A percentile compares a stretch with the other conserved stretches of the same genome.
These are phyloP conservation scores for Penaeus vannamei DNA, from an alignment of 1,140 invertebrate genomes.

Conservation along the genomic window DNA sequence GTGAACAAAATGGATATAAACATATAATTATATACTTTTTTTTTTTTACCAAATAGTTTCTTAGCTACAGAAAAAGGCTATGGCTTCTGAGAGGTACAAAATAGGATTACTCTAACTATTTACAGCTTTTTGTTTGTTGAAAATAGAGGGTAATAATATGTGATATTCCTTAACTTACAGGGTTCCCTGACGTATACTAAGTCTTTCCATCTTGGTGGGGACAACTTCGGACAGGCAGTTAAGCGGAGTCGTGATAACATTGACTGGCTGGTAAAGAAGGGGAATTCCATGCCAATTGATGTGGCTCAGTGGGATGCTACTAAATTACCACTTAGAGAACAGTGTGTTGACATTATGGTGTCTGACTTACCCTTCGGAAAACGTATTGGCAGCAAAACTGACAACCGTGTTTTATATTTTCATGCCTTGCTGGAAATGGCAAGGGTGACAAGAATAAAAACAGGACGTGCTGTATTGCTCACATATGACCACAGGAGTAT, in stretches of 20 bases:
- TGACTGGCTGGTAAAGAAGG: conserved; percentile 68
- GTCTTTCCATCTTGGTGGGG: conserved; percentile 73
- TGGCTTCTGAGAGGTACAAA: background rate
- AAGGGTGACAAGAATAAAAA: conserved; percentile 71
- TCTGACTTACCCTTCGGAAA: conserved; percentile 79
- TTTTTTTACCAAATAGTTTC: too few relatives aligned
- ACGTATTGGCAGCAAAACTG: conserved; percentile 73
- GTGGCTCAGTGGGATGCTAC: conserved; percentile 74
- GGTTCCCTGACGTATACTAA: conserved; percentile 72
- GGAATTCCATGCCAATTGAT: conserved; percentile 70
- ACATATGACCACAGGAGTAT: conserved; percentile 76
- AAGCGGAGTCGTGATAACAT: conserved; percentile 73
- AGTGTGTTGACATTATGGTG: conserved; percentile 76
- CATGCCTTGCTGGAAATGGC: conserved; percentile 74
- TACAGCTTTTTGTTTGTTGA: background rate
- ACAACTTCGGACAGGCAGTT: conserved; percentile 73
- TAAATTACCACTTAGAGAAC: conserved; percentile 74
- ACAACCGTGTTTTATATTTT: conserved; percentile 76
- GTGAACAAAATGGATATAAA: too few relatives aligned
- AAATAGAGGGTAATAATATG: background rate
- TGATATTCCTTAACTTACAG: conserved; percentile 69
- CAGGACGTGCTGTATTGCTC: conserved; percentile 75
- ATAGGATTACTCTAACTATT: background rate
- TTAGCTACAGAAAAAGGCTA: too few relatives aligned
- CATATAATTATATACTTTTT: too few relatives aligned